A percentile compares a stretch with the other conserved stretches of the same genome.
phyloP scores from a whole-genome alignment of 2,113 vertebrate species.

The Gymnogyps californianus region DNA sequence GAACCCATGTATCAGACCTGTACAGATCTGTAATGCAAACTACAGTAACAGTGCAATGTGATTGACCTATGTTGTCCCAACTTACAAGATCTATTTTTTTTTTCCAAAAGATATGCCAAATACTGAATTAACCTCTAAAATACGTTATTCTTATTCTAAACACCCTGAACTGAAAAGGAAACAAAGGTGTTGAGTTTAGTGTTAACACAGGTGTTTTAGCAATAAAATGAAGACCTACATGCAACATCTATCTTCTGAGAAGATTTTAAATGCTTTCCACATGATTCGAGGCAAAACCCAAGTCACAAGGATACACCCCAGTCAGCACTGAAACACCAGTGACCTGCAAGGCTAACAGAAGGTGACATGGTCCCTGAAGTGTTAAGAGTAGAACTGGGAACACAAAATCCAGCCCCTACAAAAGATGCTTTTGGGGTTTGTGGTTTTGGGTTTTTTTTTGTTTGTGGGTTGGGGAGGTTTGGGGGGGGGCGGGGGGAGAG shows the following conservation, averaged over 20 bases:
- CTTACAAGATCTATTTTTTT: not conserved
- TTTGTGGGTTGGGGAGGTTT: too few species aligned
- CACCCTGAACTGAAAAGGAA: not conserved
- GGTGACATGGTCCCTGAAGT: not conserved
- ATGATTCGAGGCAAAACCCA: not conserved
- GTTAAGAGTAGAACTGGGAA: not conserved
- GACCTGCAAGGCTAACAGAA: not conserved
- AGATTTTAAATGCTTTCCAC: not conserved
- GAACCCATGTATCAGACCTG: not conserved
- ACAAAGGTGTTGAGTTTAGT: not conserved
- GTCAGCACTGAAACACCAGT: not conserved
- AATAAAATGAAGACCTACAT: not conserved
- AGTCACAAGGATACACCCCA: not conserved
- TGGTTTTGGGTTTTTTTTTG: not conserved
- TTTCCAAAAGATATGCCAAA: not conserved
- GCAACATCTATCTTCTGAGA: not conserved
- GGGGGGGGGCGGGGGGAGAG: accelerated
- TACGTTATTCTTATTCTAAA: not conserved
- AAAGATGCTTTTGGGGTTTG: not conserved
- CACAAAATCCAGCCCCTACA: not conserved
- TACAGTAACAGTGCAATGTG: not conserved
- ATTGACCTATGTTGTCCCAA: not conserved
- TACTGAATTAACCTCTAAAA: not conserved
- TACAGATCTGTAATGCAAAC: not conserved
- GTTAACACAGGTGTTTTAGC: not conserved